Evolutionary conservation across 1,140 invertebrate species (phyloP).

Genomic region (Drosophila oshimai): DNA sequence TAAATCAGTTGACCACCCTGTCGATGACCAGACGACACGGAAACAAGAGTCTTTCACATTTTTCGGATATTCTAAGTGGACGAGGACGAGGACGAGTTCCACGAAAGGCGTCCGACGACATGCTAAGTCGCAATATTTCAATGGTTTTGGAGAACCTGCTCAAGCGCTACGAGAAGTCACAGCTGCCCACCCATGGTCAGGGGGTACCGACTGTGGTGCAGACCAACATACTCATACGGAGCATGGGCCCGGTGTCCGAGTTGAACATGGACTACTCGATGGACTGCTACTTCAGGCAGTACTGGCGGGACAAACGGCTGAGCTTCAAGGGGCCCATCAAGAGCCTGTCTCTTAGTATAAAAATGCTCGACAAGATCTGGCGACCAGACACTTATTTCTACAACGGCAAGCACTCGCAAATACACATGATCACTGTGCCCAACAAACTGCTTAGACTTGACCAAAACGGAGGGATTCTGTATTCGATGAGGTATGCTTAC

Average conservation of each 20-base stretch:
- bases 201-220: slow-evolving; percentile 93
- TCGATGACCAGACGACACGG: neutral
- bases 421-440: slow-evolving; percentile 97
- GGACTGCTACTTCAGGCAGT: slow-evolving; percentile 98
- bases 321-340: slow-evolving; percentile 92
- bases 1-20: neutral
- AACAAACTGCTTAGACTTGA: slow-evolving; percentile 95
- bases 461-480: slow-evolving; percentile 95
- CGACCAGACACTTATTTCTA: slow-evolving; percentile 97
- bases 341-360: slow-evolving; percentile 92
- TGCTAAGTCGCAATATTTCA: slow-evolving; percentile 91
- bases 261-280: slow-evolving; percentile 98
- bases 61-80: slow-evolving; percentile 2
- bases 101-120: slow-evolving; percentile 86
- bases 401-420: slow-evolving; percentile 95
- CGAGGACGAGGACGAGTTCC: slow-evolving; percentile 4
- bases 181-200: slow-evolving; percentile 92
- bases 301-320: slow-evolving; percentile 92
- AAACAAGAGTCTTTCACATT: neutral
- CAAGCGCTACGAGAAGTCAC: slow-evolving; percentile 95
- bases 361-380: slow-evolving; percentile 97
- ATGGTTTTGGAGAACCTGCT: slow-evolving; percentile 92
- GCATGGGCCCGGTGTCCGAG: slow-evolving; percentile 97
- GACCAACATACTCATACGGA: slow-evolving; percentile 95
- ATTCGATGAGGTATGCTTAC: slow-evolving; percentile 93